Evolutionary conservation across 2,888 invertebrate genomes (phyloP).

Genomic region (Andrena trimmerana): DNA sequence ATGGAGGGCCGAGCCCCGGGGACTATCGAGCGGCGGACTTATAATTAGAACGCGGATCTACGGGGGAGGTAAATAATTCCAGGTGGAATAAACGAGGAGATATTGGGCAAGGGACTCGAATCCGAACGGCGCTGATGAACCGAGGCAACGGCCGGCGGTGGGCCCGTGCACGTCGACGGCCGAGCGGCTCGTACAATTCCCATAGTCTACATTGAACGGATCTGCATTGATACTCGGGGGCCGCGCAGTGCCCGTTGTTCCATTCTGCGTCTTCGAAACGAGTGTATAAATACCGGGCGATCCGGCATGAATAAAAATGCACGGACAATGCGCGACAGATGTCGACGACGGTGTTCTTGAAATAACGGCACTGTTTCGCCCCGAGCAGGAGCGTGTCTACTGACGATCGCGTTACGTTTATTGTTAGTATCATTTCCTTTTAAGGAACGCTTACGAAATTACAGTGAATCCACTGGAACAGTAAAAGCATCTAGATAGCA

Average conservation of each 20-base stretch:
- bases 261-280: slow-evolving; percentile 56
- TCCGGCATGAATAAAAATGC: slow-evolving; percentile 56
- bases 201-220: slow-evolving; percentile 51
- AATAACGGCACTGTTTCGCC: slow-evolving; percentile 18
- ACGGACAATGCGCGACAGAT: slow-evolving; percentile 53
- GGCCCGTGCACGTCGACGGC: slow-evolving; percentile 27
- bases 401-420: not conserved
- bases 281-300: slow-evolving; percentile 58
- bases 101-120: slow-evolving; percentile 26
- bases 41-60: not conserved
- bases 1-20: too few relatives aligned
- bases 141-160: slow-evolving; percentile 10
- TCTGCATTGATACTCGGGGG: slow-evolving; percentile 57
- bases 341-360: slow-evolving; percentile 30
- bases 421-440: not conserved
- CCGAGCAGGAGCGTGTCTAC: not conserved
- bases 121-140: slow-evolving; percentile 14
- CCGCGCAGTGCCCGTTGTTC: slow-evolving; percentile 52
- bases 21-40: not conserved
- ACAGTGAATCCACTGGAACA: not conserved
- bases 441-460: not conserved
- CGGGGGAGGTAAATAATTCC: not conserved
- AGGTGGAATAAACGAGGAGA: not conserved
- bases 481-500: not conserved
- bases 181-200: slow-evolving; percentile 49